These are phyloP conservation scores for Xiphorhynchus elegans DNA, from an alignment of 2,113 vertebrate genomes.

Conservation along the genomic window DNA sequence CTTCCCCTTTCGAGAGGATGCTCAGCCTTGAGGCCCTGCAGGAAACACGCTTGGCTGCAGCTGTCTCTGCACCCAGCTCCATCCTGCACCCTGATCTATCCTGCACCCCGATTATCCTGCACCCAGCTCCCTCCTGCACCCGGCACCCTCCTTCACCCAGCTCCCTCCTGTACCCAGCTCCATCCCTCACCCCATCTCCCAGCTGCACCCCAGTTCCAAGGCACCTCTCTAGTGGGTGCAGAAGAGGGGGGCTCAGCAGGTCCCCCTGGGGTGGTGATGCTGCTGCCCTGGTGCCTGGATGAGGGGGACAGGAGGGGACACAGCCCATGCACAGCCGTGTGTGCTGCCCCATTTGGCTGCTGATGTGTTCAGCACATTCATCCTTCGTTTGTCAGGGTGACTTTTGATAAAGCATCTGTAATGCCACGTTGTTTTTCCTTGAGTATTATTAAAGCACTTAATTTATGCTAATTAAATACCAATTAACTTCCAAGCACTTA, in stretches of 20 bases:
- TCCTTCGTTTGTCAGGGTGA: not conserved
- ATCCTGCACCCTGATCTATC: rapidly evolving
- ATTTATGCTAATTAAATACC: conserved; percentile 63
- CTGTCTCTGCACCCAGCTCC: not conserved
- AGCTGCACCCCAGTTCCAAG: not conserved
- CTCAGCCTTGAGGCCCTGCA: not conserved
- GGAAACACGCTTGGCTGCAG: conserved; percentile 2
- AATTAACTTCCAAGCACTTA: conserved; percentile 53
- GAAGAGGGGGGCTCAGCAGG: not conserved
- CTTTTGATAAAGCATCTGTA: conserved; percentile 35
- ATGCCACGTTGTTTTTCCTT: not conserved
- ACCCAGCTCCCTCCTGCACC: no score
- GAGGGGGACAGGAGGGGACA: not conserved
- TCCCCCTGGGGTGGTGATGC: rapidly evolving
- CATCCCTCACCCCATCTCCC: not conserved
- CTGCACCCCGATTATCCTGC: not conserved
- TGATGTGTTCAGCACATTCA: not conserved
- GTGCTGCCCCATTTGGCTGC: not conserved
- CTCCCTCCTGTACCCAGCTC: no score
- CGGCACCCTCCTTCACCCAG: not conserved
- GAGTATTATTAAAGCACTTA: conserved; percentile 37
- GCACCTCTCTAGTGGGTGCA: not conserved
- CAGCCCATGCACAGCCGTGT: rapidly evolving
- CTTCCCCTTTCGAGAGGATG: not conserved
- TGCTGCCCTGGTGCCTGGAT: rapidly evolving